Conservation (phyloP, 2,113 vertebrate species). For the Dolichallabes microphthalmus region DNA sequence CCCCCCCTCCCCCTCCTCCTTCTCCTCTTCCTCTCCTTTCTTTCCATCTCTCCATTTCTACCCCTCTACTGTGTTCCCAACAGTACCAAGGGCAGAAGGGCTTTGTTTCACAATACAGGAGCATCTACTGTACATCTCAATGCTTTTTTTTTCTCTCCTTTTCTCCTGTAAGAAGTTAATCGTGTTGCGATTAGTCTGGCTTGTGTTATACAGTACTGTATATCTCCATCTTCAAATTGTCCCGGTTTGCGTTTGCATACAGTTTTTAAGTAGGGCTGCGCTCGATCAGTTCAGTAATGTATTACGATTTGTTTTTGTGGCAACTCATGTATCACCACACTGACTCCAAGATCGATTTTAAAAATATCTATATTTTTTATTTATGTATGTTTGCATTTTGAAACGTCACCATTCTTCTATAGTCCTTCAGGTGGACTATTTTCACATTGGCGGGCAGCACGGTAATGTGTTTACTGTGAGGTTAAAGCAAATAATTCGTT, state of each 20-base stretch:
- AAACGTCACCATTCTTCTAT: too few relatives aligned
- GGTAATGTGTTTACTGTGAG: too few relatives aligned
- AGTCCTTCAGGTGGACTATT: too few relatives aligned
- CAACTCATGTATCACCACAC: too few relatives aligned
- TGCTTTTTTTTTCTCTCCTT: neutral
- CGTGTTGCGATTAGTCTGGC: neutral
- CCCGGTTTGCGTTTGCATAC: neutral
- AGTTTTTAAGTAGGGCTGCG: neutral
- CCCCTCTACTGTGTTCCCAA: constrained; percentile 8
- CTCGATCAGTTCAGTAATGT: too few relatives aligned
- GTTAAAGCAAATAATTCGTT: too few relatives aligned
- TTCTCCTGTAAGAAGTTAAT: constrained; percentile 8
- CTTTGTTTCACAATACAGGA: constrained; percentile 19
- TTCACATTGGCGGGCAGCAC: too few relatives aligned
- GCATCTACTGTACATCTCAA: neutral
- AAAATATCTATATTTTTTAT: too few relatives aligned
- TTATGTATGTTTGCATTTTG: too few relatives aligned
- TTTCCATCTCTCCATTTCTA: constrained; percentile 2
- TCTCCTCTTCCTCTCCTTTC: neutral
- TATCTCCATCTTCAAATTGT: neutral
- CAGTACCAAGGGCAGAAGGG: constrained; percentile 1
- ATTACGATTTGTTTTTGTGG: too few relatives aligned
- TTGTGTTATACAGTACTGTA: too few relatives aligned
- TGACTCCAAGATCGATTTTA: too few relatives aligned
- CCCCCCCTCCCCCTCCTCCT: constrained; percentile 28